These are phyloP conservation scores for Balaenoptera acutorostrata DNA, from an alignment of 2,113 vertebrate genomes.

Conservation along the genomic window DNA sequence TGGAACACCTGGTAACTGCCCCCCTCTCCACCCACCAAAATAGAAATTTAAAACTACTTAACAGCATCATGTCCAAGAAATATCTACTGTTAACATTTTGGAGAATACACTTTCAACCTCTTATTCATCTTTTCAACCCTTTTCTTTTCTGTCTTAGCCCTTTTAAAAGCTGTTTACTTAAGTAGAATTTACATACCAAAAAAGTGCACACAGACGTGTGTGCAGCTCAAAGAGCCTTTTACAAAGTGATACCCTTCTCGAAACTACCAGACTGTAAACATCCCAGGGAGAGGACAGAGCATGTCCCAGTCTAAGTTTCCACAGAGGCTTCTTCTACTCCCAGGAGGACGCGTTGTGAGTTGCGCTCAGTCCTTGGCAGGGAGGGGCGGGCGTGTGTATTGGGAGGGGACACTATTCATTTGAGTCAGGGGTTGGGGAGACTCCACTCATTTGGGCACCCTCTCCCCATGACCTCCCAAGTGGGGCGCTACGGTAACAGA, in stretches of 20 bases:
- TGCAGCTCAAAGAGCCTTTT: background rate
- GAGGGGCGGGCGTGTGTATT: background rate
- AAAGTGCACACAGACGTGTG: rapidly evolving
- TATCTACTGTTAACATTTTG: background rate
- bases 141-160: no score
- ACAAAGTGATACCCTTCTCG: background rate
- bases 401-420: background rate
- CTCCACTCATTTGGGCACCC: background rate
- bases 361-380: background rate
- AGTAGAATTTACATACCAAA: background rate
- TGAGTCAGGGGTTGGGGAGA: background rate
- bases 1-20: background rate
- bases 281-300: background rate
- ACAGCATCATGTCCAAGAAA: background rate
- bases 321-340: background rate
- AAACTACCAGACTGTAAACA: background rate
- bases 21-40: background rate
- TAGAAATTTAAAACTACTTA: background rate
- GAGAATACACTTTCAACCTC: background rate
- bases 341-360: background rate
- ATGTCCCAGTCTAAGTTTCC: background rate
- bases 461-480: background rate
- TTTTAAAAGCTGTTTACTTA: background rate
- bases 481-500: background rate
- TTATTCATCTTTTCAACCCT: background rate